phyloP scores from a whole-genome alignment of 1,140 invertebrate species.

The Potamilus streckersoni region DNA sequence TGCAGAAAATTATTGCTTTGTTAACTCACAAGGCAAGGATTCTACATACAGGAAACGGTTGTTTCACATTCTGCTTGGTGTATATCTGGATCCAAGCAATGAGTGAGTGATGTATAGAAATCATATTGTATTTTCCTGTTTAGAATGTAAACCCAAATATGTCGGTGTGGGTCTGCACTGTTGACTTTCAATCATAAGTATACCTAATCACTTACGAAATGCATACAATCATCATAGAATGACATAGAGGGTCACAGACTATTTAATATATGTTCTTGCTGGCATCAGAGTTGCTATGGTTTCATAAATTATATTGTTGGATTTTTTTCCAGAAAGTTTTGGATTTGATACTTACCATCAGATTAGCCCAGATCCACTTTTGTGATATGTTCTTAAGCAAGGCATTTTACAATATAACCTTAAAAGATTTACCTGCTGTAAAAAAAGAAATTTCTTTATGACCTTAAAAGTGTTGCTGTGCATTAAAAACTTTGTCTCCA shows the following conservation, averaged over 20 bases:
- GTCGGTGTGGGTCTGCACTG: neutral
- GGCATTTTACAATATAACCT: too few relatives aligned
- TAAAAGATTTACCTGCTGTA: too few relatives aligned
- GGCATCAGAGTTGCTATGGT: too few relatives aligned
- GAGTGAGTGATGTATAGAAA: constrained; percentile 61
- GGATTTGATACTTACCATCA: too few relatives aligned
- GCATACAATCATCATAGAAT: neutral
- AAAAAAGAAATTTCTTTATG: too few relatives aligned
- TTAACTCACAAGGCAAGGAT: constrained; percentile 67
- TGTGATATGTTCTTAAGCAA: too few relatives aligned
- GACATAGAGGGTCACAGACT: neutral
- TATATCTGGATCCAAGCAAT: constrained; percentile 69
- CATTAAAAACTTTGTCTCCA: too few relatives aligned
- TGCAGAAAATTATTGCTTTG: constrained; percentile 70
- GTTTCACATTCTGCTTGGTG: constrained; percentile 68
- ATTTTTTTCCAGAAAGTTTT: too few relatives aligned
- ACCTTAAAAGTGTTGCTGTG: too few relatives aligned
- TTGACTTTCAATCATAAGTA: neutral
- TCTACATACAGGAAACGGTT: constrained; percentile 62
- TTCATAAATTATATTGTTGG: too few relatives aligned
- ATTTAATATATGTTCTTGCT: neutral
- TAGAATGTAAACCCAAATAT: neutral
- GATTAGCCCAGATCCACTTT: too few relatives aligned
- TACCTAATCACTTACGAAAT: neutral
- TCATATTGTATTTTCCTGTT: neutral